A percentile compares a stretch with the other conserved stretches of the same genome.
Evolutionary conservation across 2,888 invertebrate species (phyloP).

Genomic region (Ptychoptera albimana): DNA sequence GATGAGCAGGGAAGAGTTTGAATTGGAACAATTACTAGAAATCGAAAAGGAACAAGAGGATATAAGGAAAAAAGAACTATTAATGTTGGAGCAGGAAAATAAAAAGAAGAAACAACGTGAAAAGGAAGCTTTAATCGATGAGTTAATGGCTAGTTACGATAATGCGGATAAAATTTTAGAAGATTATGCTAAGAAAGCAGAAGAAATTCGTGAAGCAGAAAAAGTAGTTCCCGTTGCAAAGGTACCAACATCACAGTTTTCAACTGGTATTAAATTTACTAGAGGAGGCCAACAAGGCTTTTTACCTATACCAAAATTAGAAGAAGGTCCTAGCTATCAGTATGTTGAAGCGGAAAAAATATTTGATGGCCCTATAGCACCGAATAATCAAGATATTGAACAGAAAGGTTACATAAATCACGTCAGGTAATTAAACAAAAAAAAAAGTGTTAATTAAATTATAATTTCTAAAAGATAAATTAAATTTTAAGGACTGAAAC

Average conservation of each 20-base stretch:
- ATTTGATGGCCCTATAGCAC: conserved; percentile 60
- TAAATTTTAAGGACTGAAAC: conserved; percentile 40
- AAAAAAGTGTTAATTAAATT: background rate
- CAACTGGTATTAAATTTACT: conserved; percentile 72
- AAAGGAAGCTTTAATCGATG: conserved; percentile 87
- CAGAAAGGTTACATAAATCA: conserved; percentile 54
- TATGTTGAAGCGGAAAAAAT: conserved; percentile 44
- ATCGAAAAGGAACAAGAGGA: conserved; percentile 65
- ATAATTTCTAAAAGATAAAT: background rate
- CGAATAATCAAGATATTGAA: conserved; percentile 44
- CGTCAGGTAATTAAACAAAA: conserved; percentile 33
- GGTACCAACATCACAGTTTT: conserved; percentile 49
- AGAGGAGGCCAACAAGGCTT: conserved; percentile 44
- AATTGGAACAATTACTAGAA: conserved; percentile 71
- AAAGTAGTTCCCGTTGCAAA: conserved; percentile 18
- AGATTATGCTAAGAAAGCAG: conserved; percentile 55
- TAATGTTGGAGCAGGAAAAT: conserved; percentile 34
- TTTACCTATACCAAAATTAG: conserved; percentile 50
- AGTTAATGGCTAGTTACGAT: conserved; percentile 82
- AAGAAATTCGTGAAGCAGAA: conserved; percentile 47
- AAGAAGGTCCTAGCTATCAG: conserved; percentile 59
- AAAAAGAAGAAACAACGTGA: conserved; percentile 71
- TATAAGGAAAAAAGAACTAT: conserved; percentile 46
- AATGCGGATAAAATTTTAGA: conserved; percentile 79
- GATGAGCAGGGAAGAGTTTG: conserved; percentile 64